phyloP scores from a whole-genome alignment of 2,888 invertebrate species.

The Ditylenchus weischeri region DNA sequence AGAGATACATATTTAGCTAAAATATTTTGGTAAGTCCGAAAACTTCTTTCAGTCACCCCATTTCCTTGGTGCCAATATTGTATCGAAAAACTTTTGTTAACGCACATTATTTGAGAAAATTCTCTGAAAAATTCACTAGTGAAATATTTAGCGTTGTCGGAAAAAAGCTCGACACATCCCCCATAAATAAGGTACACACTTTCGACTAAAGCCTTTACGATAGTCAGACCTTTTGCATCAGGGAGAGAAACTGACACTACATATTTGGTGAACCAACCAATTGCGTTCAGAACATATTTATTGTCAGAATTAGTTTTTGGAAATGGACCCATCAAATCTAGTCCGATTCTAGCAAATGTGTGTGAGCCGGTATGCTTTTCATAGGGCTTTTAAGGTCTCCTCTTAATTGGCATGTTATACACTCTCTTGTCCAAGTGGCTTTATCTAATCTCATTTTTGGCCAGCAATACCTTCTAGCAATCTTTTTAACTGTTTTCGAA shows the following conservation, averaged over 20 bases:
- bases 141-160: slow-evolving; percentile 48
- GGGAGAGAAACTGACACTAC: slow-evolving; percentile 49
- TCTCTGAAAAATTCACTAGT: slow-evolving; percentile 20
- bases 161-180: slow-evolving; percentile 35
- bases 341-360: slow-evolving; percentile 19
- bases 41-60: slow-evolving; percentile 44
- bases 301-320: slow-evolving; percentile 18
- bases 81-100: slow-evolving; percentile 25
- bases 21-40: slow-evolving; percentile 31
- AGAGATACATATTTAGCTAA: slow-evolving; percentile 27
- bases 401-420: slow-evolving; percentile 30
- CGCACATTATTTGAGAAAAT: not conserved
- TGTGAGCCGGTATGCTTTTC: slow-evolving; percentile 4
- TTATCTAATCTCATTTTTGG: slow-evolving; percentile 22
- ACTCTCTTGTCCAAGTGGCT: slow-evolving; percentile 11
- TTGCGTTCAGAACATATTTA: slow-evolving; percentile 23
- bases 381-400: slow-evolving; percentile 20
- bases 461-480: slow-evolving; percentile 30
- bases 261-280: slow-evolving; percentile 31
- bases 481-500: slow-evolving; percentile 29
- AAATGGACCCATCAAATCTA: slow-evolving; percentile 33
- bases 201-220: slow-evolving; percentile 45
- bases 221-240: slow-evolving; percentile 50
- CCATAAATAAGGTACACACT: slow-evolving; percentile 40
- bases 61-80: slow-evolving; percentile 40